Conservation (phyloP, 1,140 invertebrate genomes). For the Anagrus nilaparvatae region DNA sequence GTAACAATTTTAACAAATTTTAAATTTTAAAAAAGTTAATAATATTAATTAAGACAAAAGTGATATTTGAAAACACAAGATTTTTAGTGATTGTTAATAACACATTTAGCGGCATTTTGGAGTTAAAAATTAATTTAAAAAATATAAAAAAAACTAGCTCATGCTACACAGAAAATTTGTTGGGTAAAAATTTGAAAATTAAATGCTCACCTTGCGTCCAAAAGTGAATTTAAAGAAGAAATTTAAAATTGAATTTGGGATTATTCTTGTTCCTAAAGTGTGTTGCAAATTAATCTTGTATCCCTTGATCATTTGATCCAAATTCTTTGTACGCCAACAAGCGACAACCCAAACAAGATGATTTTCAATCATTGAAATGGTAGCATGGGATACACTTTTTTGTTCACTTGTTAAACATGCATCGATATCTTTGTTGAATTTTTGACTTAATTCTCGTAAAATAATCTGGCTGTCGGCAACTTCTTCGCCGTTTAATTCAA, state of each 20-base stretch:
- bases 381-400: conserved; percentile 79
- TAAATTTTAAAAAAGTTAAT: too few species aligned
- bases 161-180: too few species aligned
- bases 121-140: too few species aligned
- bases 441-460: conserved; percentile 72
- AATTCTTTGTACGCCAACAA: conserved; percentile 81
- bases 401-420: conserved; percentile 69
- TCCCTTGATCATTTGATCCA: conserved; percentile 73
- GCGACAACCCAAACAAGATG: conserved; percentile 81
- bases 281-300: conserved; percentile 87
- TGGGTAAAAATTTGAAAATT: too few species aligned
- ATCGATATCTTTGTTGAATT: conserved; percentile 76
- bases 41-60: too few species aligned
- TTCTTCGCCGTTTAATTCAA: conserved; percentile 88
- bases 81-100: too few species aligned
- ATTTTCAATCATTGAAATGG: conserved; percentile 91
- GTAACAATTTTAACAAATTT: too few species aligned
- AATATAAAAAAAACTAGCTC: too few species aligned
- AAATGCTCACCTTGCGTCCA: conserved; percentile 67
- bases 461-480: conserved; percentile 84
- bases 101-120: too few species aligned
- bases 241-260: conserved; percentile 81
- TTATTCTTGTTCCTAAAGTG: conserved; percentile 69
- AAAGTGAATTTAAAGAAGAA: conserved; percentile 85
- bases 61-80: too few species aligned